Evolutionary conservation across 1,140 invertebrate species (phyloP), one percentile per base, ranked within the genome.

Genomic region (Drosophila arawakana): DNA sequence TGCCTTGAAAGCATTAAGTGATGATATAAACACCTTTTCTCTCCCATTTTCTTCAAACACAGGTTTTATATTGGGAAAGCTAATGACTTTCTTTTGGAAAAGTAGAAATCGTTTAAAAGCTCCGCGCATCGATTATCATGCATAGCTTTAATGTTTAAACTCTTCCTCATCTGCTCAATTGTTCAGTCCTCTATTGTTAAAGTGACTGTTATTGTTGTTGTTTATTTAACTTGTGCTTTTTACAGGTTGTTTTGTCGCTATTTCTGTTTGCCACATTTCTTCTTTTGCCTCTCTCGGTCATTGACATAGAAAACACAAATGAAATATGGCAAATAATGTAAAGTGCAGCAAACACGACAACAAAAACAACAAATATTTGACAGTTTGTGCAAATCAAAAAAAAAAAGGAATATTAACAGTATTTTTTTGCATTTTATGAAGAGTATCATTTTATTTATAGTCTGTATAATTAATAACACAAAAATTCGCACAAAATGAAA

Each of bases 81-180:
- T 74, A 50, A 49, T n/a, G 37, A 70, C 72, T 74, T 74, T 74
- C 72, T 57, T 70, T 50, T 62, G 58, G 11, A 39, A 68, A 62
- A 74, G 69, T 62, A 70, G 72, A 74, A 74, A 74, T 70, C 66
- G 72, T 21, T 43, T 35, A 54, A 59, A 59, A 55, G 46, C 9
- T 46, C 6, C 15, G 15, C 13, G 44, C 70, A 65, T 65, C 49
- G 66, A 54, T 68, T 39, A 67, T 63, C 68, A 62, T 13, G 34
- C 10, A 35, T 3, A 49, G 49, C 25, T 30, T 30, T 30, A 54
- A 10, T 39, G 2, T 30, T 30, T 30, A 54, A 10, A 50, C 4
- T 30, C 25, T 30, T 30, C 35, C 47, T 58, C 54, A 63, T 52
- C 52, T 41, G 35, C 63, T 49, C 43, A 57, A n/a, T 52, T 57